Evolutionary conservation across 2,888 invertebrate genomes (phyloP).

Genomic region (Lamellibrachia columna): DNA sequence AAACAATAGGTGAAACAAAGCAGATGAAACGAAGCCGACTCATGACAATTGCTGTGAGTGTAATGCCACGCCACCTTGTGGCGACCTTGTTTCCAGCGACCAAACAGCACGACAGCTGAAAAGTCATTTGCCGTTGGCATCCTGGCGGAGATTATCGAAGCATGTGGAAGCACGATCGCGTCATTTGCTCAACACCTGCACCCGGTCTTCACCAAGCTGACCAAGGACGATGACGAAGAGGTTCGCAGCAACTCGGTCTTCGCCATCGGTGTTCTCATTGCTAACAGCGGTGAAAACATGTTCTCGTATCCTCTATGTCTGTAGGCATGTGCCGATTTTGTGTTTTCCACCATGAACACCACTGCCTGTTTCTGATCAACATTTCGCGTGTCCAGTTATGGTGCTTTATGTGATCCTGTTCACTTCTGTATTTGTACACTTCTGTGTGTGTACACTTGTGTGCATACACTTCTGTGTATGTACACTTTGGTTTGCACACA

Average conservation of each 20-base stretch:
- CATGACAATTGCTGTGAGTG: neutral
- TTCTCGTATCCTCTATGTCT: constrained; percentile 55
- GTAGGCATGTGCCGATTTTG: neutral
- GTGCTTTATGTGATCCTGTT: neutral
- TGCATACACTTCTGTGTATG: neutral
- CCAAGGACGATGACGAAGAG: constrained; percentile 75
- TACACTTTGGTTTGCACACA: neutral
- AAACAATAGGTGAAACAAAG: too few relatives aligned
- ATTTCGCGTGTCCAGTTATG: neutral
- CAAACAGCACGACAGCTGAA: constrained; percentile 74
- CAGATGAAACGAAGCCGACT: neutral
- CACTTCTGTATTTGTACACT: neutral
- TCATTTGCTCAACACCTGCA: constrained; percentile 72
- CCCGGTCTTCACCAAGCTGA: constrained; percentile 70
- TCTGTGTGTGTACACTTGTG: neutral
- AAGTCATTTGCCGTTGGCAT: constrained; percentile 79
- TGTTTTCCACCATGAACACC: neutral
- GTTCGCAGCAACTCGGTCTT: constrained; percentile 81
- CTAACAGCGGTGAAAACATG: constrained; percentile 70
- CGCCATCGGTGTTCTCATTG: constrained; percentile 79
- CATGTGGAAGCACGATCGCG: constrained; percentile 68
- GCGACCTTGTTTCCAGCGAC: constrained; percentile 68
- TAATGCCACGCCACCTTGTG: neutral
- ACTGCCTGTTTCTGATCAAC: neutral
- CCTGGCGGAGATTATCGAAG: constrained; percentile 77